phyloP scores from a whole-genome alignment of 1,140 invertebrate species.

The Drosophila malerkotliana region DNA sequence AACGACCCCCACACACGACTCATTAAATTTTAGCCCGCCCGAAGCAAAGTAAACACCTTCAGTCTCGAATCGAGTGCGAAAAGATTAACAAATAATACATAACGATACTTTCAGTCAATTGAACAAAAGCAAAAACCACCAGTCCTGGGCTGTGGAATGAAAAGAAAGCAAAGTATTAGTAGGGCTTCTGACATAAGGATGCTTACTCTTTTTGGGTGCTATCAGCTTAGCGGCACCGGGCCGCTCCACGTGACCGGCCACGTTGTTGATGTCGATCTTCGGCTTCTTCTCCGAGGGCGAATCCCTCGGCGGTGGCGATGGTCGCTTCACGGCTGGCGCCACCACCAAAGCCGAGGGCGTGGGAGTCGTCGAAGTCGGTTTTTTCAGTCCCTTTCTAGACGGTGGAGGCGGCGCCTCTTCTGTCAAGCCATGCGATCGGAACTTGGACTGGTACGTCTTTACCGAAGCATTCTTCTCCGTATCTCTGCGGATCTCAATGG shows the following conservation, averaged over 20 bases:
- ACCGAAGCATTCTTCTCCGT: slow-evolving; percentile 92
- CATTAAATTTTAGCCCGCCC: slow-evolving; percentile 18
- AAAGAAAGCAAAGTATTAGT: slow-evolving; percentile 83
- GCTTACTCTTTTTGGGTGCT: slow-evolving; percentile 95
- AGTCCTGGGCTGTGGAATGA: slow-evolving; percentile 44
- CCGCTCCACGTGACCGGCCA: slow-evolving; percentile 86
- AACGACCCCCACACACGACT: background rate
- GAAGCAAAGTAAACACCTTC: slow-evolving; percentile 40
- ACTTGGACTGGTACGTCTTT: slow-evolving; percentile 94
- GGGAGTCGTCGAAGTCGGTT: slow-evolving; percentile 85
- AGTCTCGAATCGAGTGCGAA: slow-evolving; percentile 3
- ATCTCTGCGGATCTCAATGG: slow-evolving; percentile 90
- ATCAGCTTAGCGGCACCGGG: slow-evolving; percentile 93
- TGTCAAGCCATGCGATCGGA: slow-evolving; percentile 92
- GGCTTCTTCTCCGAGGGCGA: slow-evolving; percentile 90
- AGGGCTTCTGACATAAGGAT: slow-evolving; percentile 58
- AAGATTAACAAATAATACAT: slow-evolving; percentile 44
- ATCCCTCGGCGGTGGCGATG: slow-evolving; percentile 88
- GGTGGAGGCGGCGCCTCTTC: slow-evolving; percentile 92
- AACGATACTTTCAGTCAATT: slow-evolving; percentile 27
- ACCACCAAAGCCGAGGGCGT: slow-evolving; percentile 7
- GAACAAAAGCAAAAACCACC: slow-evolving; percentile 73
- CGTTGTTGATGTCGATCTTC: slow-evolving; percentile 85
- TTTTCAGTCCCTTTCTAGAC: slow-evolving; percentile 87
- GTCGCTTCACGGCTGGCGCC: slow-evolving; percentile 84